These are phyloP conservation scores for Danio albolineatus DNA, from an alignment of 2,797 vertebrate species.

Conservation along the genomic window DNA sequence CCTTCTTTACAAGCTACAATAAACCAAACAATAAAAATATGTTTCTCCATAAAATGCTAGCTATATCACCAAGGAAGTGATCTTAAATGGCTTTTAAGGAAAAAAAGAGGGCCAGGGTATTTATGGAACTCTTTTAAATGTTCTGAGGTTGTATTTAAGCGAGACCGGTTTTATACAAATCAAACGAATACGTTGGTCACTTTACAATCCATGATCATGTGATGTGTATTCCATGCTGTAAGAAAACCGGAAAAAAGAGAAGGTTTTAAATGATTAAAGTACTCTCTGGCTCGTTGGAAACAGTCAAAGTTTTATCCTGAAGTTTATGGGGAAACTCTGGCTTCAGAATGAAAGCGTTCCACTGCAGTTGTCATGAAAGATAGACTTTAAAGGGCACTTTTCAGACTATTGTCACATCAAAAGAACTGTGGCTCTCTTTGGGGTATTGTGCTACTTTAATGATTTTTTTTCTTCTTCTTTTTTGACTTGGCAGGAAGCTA, in stretches of 20 bases:
- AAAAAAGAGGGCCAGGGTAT: constrained; percentile 54
- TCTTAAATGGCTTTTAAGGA: constrained; percentile 68
- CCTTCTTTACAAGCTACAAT: constrained; percentile 72
- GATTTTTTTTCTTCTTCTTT: constrained; percentile 50
- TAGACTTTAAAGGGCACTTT: constrained; percentile 67
- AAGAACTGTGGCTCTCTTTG: constrained; percentile 62
- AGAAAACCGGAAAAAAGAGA: background rate
- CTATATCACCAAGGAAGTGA: constrained; percentile 65
- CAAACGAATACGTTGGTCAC: constrained; percentile 56
- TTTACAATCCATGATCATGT: constrained; percentile 59
- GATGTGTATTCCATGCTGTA: background rate
- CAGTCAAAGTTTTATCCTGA: constrained; percentile 62
- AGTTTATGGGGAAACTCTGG: constrained; percentile 67
- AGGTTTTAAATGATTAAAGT: constrained; percentile 42
- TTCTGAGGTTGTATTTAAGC: constrained; percentile 57
- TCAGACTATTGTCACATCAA: constrained; percentile 74
- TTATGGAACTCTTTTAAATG: constrained; percentile 51
- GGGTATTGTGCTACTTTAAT: constrained; percentile 47
- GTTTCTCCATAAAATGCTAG: constrained; percentile 72
- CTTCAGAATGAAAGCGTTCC: constrained; percentile 69
- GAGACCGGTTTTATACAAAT: constrained; percentile 60
- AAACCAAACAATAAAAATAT: constrained; percentile 76
- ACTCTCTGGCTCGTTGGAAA: constrained; percentile 55
- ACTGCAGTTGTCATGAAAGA: constrained; percentile 69
- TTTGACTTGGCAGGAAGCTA: constrained; percentile 51